Percentiles rank a stretch among this genome's conserved stretches.
Conservation (phyloP, 2,888 invertebrate genomes). For the Nemurella pictetii region DNA sequence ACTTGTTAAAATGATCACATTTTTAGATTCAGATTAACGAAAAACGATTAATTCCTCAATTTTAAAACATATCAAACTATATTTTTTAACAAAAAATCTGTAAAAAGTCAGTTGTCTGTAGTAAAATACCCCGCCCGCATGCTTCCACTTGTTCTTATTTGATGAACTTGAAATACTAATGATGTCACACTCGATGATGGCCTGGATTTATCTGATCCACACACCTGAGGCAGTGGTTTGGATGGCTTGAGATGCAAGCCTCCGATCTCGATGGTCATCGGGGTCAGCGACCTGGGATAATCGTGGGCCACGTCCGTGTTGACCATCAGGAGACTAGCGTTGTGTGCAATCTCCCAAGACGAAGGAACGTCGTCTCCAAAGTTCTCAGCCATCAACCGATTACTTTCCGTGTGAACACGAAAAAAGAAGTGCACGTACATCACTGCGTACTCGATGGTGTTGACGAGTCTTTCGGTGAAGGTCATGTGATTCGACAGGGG, state of each 20-base stretch:
- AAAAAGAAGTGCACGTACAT: neutral
- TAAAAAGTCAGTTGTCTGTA: too few species aligned
- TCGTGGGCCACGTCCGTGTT: neutral
- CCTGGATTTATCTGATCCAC: too few species aligned
- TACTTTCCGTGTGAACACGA: neutral
- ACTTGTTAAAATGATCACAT: too few species aligned
- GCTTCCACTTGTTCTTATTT: too few species aligned
- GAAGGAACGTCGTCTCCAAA: neutral
- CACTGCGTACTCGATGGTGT: neutral
- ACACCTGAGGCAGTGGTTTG: neutral
- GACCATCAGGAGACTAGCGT: neutral
- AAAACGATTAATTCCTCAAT: too few species aligned
- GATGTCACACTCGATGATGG: too few species aligned
- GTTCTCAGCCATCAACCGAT: neutral
- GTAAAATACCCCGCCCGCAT: too few species aligned
- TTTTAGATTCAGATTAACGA: too few species aligned
- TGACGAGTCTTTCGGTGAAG: neutral
- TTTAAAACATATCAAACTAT: too few species aligned
- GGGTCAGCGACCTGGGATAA: neutral
- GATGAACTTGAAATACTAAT: too few species aligned
- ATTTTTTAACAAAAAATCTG: too few species aligned
- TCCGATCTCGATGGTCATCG: neutral
- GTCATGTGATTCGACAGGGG: neutral
- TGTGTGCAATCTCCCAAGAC: neutral
- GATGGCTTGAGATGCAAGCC: neutral